phyloP scores from a whole-genome alignment of 2,888 invertebrate genomes.

The Nomada flava region DNA sequence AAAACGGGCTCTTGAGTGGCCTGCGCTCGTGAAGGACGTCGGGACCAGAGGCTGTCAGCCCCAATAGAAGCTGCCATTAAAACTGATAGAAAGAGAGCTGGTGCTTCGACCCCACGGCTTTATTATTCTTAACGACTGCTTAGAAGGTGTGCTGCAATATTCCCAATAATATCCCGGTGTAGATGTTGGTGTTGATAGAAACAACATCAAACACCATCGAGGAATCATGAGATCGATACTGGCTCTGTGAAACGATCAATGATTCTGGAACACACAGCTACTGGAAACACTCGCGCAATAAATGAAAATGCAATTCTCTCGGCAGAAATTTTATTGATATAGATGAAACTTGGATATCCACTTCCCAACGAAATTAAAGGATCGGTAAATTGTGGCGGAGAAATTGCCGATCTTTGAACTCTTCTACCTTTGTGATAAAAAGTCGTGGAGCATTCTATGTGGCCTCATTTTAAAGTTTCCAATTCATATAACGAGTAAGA shows the following conservation, averaged over 20 bases:
- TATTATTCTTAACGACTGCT: slow-evolving; percentile 59
- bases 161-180: slow-evolving; percentile 15
- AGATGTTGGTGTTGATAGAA: neutral
- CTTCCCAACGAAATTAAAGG: too few species aligned
- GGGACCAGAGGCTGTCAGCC: slow-evolving; percentile 60
- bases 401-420: too few species aligned
- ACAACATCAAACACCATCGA: neutral
- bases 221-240: neutral
- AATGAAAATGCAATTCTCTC: too few species aligned
- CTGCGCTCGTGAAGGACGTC: slow-evolving; percentile 54
- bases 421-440: too few species aligned
- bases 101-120: slow-evolving; percentile 32
- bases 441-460: too few species aligned
- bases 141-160: slow-evolving; percentile 8
- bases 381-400: too few species aligned
- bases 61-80: slow-evolving; percentile 62
- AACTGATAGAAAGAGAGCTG: slow-evolving; percentile 45
- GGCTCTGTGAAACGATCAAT: neutral
- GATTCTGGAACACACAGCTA: neutral
- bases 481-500: too few species aligned
- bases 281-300: too few species aligned
- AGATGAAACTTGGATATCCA: too few species aligned
- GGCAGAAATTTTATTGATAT: too few species aligned
- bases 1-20: slow-evolving; percentile 66
- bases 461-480: too few species aligned